A percentile compares a stretch with the other conserved stretches of the same genome.
These are phyloP conservation scores for Gavia stellata DNA, from an alignment of 2,113 vertebrate species.

Conservation along the genomic window DNA sequence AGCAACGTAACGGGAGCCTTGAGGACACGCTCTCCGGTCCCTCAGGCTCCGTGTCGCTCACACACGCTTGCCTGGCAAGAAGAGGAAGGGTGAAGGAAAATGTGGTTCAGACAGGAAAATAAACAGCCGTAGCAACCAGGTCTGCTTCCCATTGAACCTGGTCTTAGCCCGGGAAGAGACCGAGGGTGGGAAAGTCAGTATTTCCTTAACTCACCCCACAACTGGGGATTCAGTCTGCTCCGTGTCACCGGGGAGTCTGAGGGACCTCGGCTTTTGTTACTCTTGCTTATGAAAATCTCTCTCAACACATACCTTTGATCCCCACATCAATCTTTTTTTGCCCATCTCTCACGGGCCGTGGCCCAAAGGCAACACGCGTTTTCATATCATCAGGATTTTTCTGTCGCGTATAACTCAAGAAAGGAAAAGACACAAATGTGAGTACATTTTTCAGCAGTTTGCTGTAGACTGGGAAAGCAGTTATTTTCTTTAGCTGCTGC, in stretches of 20 bases:
- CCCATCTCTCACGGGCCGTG: background rate
- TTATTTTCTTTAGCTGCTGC: slow-evolving; percentile 35
- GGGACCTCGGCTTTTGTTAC: background rate
- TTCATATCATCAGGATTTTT: background rate
- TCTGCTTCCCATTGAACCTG: background rate
- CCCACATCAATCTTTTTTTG: background rate
- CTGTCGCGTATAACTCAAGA: background rate
- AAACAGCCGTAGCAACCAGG: background rate
- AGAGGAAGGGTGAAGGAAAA: background rate
- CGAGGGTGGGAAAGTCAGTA: background rate
- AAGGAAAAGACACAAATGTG: background rate
- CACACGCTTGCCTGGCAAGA: background rate
- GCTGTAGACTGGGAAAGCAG: background rate
- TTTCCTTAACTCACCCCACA: background rate
- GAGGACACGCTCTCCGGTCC: background rate
- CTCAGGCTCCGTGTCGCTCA: background rate
- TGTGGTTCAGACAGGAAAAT: background rate
- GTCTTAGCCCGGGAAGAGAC: background rate
- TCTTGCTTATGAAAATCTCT: background rate
- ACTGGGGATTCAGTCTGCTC: background rate
- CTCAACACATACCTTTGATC: background rate
- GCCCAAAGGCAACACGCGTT: background rate
- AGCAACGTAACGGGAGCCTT: background rate
- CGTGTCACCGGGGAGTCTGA: background rate
- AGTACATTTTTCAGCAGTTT: background rate